phyloP scores from a whole-genome alignment of 2,113 vertebrate species.

The Barbus barbus region DNA sequence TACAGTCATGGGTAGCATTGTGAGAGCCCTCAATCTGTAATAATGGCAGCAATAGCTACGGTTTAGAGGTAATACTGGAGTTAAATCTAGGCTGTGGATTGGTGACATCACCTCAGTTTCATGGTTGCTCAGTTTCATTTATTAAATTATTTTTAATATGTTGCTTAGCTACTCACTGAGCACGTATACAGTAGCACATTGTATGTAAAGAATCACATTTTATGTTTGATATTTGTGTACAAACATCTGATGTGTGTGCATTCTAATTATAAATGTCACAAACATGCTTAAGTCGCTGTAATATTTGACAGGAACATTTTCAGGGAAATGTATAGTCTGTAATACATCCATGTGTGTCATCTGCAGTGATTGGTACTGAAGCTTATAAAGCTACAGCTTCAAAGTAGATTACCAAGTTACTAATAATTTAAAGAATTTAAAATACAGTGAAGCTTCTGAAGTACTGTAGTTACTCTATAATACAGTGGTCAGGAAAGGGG shows the following conservation, averaged over 20 bases:
- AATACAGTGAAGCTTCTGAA: not conserved
- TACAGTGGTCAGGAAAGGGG: no score
- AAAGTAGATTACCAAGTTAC: not conserved
- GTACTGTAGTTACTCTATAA: not conserved
- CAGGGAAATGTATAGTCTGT: not conserved
- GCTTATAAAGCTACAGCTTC: not conserved
- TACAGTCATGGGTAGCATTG: conserved; percentile 27
- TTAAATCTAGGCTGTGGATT: not conserved
- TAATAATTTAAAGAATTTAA: not conserved
- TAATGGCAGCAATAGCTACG: conserved; percentile 46
- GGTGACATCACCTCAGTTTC: not conserved
- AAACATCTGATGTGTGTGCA: not conserved
- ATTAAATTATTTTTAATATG: no score
- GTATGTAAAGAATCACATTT: not conserved
- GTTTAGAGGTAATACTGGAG: not conserved
- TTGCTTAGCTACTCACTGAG: not conserved
- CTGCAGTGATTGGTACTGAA: not conserved
- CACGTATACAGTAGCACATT: not conserved
- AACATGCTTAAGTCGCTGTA: not conserved
- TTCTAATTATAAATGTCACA: not conserved
- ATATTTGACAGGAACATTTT: not conserved
- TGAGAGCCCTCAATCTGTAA: conserved; percentile 36
- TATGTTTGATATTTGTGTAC: not conserved
- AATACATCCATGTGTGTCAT: not conserved
- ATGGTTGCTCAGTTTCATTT: no score